Conservation (phyloP, 1,140 invertebrate species). For the Drosophila seguyi region DNA sequence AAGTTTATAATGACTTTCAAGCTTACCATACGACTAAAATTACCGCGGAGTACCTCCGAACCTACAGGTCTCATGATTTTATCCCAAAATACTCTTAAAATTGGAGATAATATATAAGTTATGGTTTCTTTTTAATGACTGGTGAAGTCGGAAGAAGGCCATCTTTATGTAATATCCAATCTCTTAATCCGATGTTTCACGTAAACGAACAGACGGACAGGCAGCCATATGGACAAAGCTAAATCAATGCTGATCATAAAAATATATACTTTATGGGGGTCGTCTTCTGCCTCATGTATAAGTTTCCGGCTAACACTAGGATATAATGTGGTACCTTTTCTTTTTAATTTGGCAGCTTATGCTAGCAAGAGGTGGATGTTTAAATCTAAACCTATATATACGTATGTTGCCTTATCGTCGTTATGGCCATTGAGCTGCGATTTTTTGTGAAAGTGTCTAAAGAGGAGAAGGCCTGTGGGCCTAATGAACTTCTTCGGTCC, state of each 20-base stretch:
- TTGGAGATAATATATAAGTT: not conserved
- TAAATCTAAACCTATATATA: too few species aligned
- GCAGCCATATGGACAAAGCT: too few species aligned
- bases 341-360: too few species aligned
- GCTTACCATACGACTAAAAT: not conserved
- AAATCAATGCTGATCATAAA: not conserved
- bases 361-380: not conserved
- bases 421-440: slow-evolving; percentile 32
- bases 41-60: not conserved
- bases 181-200: too few species aligned
- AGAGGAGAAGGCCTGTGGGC: slow-evolving; percentile 7
- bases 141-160: not conserved
- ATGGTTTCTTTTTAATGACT: not conserved
- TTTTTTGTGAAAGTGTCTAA: slow-evolving; percentile 39
- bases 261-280: not conserved
- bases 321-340: too few species aligned
- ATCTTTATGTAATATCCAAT: too few species aligned
- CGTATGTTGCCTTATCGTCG: not conserved
- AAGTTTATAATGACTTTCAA: not conserved
- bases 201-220: too few species aligned
- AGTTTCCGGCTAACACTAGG: too few species aligned
- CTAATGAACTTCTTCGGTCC: slow-evolving; percentile 62
- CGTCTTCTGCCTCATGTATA: too few species aligned
- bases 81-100: not conserved
- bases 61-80: not conserved